A percentile compares a stretch with the other conserved stretches of the same genome.
These are phyloP conservation scores for Leptinotarsa undecemlineata DNA, from an alignment of 1,140 invertebrate genomes.

Conservation along the genomic window DNA sequence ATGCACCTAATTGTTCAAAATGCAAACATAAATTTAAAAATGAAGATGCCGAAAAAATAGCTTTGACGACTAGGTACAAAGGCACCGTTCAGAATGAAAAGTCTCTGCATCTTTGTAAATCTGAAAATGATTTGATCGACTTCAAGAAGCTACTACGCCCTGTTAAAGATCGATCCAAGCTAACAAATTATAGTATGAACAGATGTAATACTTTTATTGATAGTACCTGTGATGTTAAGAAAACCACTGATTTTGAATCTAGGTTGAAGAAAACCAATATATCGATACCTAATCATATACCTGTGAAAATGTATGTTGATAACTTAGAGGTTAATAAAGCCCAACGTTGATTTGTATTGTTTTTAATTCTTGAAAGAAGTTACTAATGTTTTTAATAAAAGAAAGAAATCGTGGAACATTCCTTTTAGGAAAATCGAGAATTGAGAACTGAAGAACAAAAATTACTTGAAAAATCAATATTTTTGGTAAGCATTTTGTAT, in stretches of 20 bases:
- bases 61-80: not conserved
- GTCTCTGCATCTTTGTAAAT: slow-evolving; percentile 30
- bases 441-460: not conserved
- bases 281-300: slow-evolving; percentile 20
- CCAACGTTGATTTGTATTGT: not conserved
- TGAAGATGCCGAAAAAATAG: not conserved
- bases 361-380: slow-evolving; percentile 12
- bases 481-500: slow-evolving; percentile 13
- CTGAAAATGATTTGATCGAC: slow-evolving; percentile 33
- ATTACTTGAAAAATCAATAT: slow-evolving; percentile 8
- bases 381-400: not conserved
- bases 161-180: slow-evolving; percentile 38
- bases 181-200: slow-evolving; percentile 27
- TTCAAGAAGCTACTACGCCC: slow-evolving; percentile 34
- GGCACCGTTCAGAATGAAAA: slow-evolving; percentile 11
- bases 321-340: slow-evolving; percentile 29
- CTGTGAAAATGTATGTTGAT: slow-evolving; percentile 34
- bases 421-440: slow-evolving; percentile 9
- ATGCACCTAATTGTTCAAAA: slow-evolving; percentile 27
- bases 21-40: slow-evolving; percentile 29
- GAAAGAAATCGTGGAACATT: slow-evolving; percentile 9
- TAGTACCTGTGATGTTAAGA: slow-evolving; percentile 14
- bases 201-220: slow-evolving; percentile 36
- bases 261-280: slow-evolving; percentile 13
- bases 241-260: slow-evolving; percentile 23